Evolutionary conservation across 2,888 invertebrate genomes (phyloP).

Genomic region (Plagodis pulveraria): DNA sequence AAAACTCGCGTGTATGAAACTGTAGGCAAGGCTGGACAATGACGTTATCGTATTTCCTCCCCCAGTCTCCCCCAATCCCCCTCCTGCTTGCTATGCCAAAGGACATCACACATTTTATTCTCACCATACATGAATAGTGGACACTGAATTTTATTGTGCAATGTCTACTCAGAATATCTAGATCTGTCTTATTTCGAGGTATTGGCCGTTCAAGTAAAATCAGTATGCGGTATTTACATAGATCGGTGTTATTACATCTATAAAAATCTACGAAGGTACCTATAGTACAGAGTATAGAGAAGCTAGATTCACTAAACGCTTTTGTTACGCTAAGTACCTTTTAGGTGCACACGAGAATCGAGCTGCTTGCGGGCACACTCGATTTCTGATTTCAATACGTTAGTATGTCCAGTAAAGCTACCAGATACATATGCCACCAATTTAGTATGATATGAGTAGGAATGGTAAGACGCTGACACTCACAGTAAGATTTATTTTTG

Average conservation of each 20-base stretch:
- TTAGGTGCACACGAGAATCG: too few species aligned
- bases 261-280: too few species aligned
- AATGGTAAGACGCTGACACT: too few species aligned
- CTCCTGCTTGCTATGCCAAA: constrained; percentile 28
- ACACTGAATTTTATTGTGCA: constrained; percentile 50
- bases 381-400: too few species aligned
- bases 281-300: not conserved
- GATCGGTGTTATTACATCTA: constrained; percentile 18
- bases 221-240: constrained; percentile 34
- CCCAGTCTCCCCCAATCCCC: constrained; percentile 19
- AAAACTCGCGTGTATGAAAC: constrained; percentile 49
- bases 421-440: too few species aligned
- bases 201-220: constrained; percentile 29
- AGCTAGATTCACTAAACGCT: too few species aligned
- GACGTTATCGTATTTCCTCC: constrained; percentile 54
- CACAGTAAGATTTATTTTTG: too few species aligned
- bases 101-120: constrained; percentile 51
- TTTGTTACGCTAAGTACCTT: too few species aligned
- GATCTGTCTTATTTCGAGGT: constrained; percentile 30
- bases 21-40: constrained; percentile 46
- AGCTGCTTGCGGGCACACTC: too few species aligned
- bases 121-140: constrained; percentile 53
- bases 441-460: too few species aligned
- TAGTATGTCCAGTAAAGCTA: too few species aligned
- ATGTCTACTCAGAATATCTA: constrained; percentile 18